Evolutionary conservation across 2,888 invertebrate species (phyloP), one percentile per base, ranked within the genome.

Genomic region (Nipponacmea schrenckii): DNA sequence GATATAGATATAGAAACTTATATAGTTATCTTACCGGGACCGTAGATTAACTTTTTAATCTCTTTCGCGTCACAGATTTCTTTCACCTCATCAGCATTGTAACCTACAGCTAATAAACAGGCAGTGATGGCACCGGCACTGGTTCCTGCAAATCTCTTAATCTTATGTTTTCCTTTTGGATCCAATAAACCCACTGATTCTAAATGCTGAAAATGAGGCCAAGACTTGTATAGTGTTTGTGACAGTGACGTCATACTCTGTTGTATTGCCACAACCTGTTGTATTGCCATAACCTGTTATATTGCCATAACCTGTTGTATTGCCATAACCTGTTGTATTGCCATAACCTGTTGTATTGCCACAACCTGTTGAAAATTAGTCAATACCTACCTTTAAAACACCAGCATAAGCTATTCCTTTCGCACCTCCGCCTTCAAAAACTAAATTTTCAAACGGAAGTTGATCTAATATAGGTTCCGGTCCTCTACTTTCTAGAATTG

Each of bases 91-190:
- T 74, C 64, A 0, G 81, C 77, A 48, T 76, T 73, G 73, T 80
- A 84, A 0, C 83, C 84, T 0, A 84, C 77, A 44, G 82, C 79
- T 2, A 84, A 72, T 12, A 83, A 75, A 1, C 82, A 72, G 2
- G 83, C 83, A 0, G 82, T 81, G 78, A 85, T 84, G 14, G 84
- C 84, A 10, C 85, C 85, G 7, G 84, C 83, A 67, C 83, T 83
- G 26, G 82, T 74, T 0, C 85, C 85, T 14, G 83, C 81, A n/a
- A 81, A 79, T 4, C 85, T 73, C 67, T 79, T 80, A 4, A 83
- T 74, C 31, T 83, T 76, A 39, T 39, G 39, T 5, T 39, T 39
- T 2, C 39, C 39, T 8, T 39, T 1, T 5, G 39, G 39, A 0
- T 64, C 26, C 66, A 77, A 72, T 2, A 80, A 69, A 8, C 81